Percentiles rank a stretch among this genome's conserved stretches.
These are phyloP conservation scores for Chalcis sispes DNA, from an alignment of 2,888 invertebrate genomes.

Conservation along the genomic window DNA sequence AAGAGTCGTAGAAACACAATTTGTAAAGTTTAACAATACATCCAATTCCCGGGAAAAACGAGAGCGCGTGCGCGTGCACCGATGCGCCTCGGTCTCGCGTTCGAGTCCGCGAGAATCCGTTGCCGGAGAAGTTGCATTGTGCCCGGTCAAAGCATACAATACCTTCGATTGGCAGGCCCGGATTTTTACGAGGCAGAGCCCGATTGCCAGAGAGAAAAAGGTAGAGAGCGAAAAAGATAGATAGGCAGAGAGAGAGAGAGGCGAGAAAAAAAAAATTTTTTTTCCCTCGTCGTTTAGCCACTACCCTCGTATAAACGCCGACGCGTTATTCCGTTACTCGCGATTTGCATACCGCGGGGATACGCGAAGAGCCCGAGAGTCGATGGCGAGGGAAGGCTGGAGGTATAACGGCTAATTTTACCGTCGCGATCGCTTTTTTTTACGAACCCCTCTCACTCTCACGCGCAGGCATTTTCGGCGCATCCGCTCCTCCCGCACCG, in stretches of 20 bases:
- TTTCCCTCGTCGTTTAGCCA: conserved; percentile 20
- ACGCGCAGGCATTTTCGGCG: not conserved
- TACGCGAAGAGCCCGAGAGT: conserved; percentile 65
- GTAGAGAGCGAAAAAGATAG: too few species aligned
- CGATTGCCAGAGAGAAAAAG: not conserved
- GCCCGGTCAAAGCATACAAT: conserved; percentile 68
- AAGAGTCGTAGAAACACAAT: conserved; percentile 65
- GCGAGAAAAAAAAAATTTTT: conserved; percentile 61
- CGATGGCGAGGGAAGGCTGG: conserved; percentile 53
- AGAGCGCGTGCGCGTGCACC: conserved; percentile 51
- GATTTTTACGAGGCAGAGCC: conserved; percentile 73
- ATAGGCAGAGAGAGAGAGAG: not conserved
- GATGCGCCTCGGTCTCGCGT: conserved; percentile 14
- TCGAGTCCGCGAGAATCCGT: not conserved
- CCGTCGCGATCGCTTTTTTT: conserved; percentile 60
- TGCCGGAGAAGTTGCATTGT: conserved; percentile 64
- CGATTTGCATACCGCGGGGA: conserved; percentile 71
- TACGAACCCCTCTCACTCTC: conserved; percentile 11
- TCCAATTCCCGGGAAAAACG: conserved; percentile 68
- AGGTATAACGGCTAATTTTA: conserved; percentile 65
- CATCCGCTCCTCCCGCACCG: not conserved
- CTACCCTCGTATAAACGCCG: conserved; percentile 70
- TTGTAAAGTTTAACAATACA: conserved; percentile 69
- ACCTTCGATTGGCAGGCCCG: conserved; percentile 71
- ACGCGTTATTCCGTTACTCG: conserved; percentile 68